Percentiles rank a stretch among this genome's conserved stretches.
Evolutionary conservation across 2,888 invertebrate species (phyloP).

Genomic region (Sussaba pulchella): DNA sequence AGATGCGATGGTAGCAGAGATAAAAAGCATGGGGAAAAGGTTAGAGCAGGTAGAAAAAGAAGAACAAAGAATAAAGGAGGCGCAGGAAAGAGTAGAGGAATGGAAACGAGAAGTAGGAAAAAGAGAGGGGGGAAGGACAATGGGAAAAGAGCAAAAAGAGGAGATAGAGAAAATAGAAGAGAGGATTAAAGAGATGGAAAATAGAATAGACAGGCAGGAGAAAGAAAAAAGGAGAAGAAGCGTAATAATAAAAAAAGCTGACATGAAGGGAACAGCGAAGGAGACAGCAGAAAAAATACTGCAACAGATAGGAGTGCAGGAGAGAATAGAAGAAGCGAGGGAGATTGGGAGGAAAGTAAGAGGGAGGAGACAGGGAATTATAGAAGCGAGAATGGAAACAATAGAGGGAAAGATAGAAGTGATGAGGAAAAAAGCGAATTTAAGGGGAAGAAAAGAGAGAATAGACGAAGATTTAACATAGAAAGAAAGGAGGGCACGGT

Average conservation of each 20-base stretch:
- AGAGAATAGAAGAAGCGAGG: not conserved
- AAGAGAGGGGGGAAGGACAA: not conserved
- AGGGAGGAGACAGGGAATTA: not conserved
- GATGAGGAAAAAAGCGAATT: not conserved
- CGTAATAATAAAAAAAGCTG: not conserved
- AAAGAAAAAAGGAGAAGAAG: conserved; percentile 10
- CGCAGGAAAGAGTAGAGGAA: not conserved
- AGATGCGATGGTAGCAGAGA: too few relatives aligned
- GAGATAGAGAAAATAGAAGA: not conserved
- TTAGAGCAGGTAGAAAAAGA: not conserved
- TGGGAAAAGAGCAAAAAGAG: not conserved
- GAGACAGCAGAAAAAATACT: not conserved
- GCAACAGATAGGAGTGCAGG: conserved; percentile 8
- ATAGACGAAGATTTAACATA: conserved; percentile 14
- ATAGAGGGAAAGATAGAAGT: conserved; percentile 7
- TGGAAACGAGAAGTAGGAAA: not conserved
- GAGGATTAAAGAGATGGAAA: not conserved
- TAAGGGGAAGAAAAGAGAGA: not conserved
- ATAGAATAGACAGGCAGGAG: not conserved
- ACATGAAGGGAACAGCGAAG: not conserved
- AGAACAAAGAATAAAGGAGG: not conserved
- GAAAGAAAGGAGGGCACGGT: conserved; percentile 24
- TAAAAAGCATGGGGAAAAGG: too few relatives aligned
- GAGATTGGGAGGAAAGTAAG: conserved; percentile 6
- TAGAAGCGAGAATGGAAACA: conserved; percentile 15